phyloP scores from a whole-genome alignment of 2,113 vertebrate genomes.

The Glaucomys volans region DNA sequence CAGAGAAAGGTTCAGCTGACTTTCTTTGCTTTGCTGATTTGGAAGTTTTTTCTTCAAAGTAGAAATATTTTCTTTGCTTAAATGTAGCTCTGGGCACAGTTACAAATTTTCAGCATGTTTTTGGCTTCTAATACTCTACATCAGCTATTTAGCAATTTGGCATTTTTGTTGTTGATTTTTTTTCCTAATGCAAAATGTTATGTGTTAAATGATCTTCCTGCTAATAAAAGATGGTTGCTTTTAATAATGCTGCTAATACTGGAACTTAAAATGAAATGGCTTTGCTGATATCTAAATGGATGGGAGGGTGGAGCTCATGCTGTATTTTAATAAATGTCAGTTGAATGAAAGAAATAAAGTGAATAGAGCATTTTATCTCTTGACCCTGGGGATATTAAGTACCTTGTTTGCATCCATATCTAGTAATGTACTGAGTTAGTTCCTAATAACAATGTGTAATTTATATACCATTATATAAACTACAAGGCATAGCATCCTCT shows the following conservation, averaged over 20 bases:
- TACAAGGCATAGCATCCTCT: background rate
- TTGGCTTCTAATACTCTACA: constrained; percentile 69
- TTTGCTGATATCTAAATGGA: constrained; percentile 26
- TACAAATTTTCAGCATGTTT: constrained; percentile 75
- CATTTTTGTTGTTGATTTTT: constrained; percentile 55
- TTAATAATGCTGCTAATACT: background rate
- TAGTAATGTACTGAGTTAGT: background rate
- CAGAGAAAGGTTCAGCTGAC: constrained; percentile 70
- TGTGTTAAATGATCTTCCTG: constrained; percentile 62
- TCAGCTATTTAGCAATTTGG: constrained; percentile 71
- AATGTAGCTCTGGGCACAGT: constrained; percentile 79
- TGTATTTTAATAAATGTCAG: background rate
- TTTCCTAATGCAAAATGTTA: constrained; percentile 62
- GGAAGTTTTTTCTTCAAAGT: constrained; percentile 75
- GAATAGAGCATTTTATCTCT: background rate
- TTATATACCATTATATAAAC: background rate
- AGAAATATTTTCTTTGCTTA: constrained; percentile 70
- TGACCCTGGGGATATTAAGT: background rate
- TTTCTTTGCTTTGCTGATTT: constrained; percentile 72
- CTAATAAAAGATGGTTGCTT: constrained; percentile 62
- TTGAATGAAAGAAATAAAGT: background rate
- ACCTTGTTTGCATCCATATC: background rate
- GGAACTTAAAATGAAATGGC: background rate
- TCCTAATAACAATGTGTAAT: background rate
- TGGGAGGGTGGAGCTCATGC: background rate